Percentiles rank a stretch among this genome's conserved stretches.
phyloP scores from a whole-genome alignment of 2,113 vertebrate genomes.

The Eonycteris spelaea region DNA sequence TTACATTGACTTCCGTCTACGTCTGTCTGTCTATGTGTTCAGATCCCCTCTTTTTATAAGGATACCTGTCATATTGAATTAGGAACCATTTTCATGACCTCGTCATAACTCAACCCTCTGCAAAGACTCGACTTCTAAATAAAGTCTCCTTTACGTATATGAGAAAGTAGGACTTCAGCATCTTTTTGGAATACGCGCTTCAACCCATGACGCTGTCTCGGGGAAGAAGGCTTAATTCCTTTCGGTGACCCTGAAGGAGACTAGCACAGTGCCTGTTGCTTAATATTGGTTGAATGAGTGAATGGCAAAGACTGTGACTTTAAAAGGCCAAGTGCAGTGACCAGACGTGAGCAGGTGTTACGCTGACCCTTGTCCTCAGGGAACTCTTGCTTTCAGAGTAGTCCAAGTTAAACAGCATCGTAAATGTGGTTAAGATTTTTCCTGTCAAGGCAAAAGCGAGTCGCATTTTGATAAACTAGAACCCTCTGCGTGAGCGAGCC shows the following conservation, averaged over 20 bases:
- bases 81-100: background rate
- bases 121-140: background rate
- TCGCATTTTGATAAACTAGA: background rate
- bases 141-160: background rate
- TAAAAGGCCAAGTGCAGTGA: background rate
- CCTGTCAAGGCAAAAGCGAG: background rate
- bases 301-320: background rate
- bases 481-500: background rate
- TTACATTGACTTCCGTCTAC: background rate
- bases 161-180: background rate
- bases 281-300: background rate
- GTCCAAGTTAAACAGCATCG: background rate
- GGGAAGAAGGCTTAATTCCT: background rate
- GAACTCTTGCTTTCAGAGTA: background rate
- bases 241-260: background rate
- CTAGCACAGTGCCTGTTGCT: background rate
- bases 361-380: background rate
- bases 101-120: background rate
- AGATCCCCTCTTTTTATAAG: background rate
- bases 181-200: background rate
- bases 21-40: background rate
- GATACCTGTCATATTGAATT: background rate
- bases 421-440: background rate
- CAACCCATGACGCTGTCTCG: background rate
- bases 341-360: background rate